phyloP scores from a whole-genome alignment of 1,140 invertebrate genomes.

The Drosophila baimaii region DNA sequence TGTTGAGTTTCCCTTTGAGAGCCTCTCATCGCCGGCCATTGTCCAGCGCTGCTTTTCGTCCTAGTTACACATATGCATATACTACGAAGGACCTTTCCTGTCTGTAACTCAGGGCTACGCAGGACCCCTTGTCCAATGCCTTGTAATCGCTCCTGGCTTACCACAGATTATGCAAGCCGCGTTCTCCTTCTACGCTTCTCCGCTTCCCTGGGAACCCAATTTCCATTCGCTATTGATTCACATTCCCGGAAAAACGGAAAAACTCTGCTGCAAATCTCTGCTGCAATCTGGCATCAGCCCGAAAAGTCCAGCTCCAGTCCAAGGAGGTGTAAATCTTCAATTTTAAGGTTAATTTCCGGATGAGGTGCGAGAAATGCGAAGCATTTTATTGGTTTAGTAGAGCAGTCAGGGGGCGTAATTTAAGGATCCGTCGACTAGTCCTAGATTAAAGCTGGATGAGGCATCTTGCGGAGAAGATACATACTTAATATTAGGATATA shows the following conservation, averaged over 20 bases:
- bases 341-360: conserved; percentile 65
- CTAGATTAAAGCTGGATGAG: not conserved
- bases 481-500: no score
- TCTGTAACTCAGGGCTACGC: conserved; percentile 55
- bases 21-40: conserved; percentile 50
- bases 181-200: conserved; percentile 5
- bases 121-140: conserved; percentile 55
- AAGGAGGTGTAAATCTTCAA: conserved; percentile 66
- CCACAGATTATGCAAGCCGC: conserved; percentile 74
- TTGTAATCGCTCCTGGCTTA: conserved; percentile 70
- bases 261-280: conserved; percentile 36
- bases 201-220: conserved; percentile 30
- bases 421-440: not conserved
- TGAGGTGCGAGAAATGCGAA: conserved; percentile 55
- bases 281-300: conserved; percentile 44
- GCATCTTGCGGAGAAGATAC: not conserved
- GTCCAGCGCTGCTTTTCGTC: conserved; percentile 47
- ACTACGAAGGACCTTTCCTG: conserved; percentile 7
- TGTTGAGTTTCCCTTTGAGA: conserved; percentile 68
- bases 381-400: conserved; percentile 73
- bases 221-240: conserved; percentile 46
- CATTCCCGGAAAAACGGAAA: conserved; percentile 43
- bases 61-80: conserved; percentile 59
- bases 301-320: conserved; percentile 10
- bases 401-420: conserved; percentile 45